Base-by-base conservation (phyloP, 2,888 invertebrate genomes). In the Phania funesta region DNA sequence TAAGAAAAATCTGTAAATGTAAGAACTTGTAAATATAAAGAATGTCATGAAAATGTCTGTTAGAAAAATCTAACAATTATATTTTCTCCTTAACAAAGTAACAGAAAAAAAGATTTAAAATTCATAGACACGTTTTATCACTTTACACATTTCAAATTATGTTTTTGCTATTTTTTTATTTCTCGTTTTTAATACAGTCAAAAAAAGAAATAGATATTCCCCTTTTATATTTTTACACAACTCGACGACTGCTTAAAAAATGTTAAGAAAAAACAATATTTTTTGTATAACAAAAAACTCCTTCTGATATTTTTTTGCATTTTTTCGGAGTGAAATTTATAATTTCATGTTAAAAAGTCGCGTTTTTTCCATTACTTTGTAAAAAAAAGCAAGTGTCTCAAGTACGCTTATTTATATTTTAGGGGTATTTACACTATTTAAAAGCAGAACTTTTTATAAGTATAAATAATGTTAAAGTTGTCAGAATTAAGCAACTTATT, bases 61-160 rank as follows among this genome's bases (percentile, higher is more conserved):
- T 26, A 48, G 9, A 64, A 26, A 35, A 9, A 56, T 29, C 4
- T 32, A 7, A 52, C 41, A 44, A 32, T 35, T 35, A 41, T 41
- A 38, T 56, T 35, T 60, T 32, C 2, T 16, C 18, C 20, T 52
- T 13, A 3, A 8, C 20, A 20, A 29, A 35, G 22, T 24, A 26
- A 3, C 1, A 22, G 22, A 1, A 26, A 46, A 62, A 48, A 29
- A 60, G 62, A 80, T 56, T 77, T 80, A 65, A 80, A 84, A 84
- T 84, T 84, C 84, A 83, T 78, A 73, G 82, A 83, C 84, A 84
- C 84, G 85, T 83, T 82, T 84, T 73, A 65, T 78, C 81, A 81
- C 84, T 85, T 85, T 81, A 71, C 73, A 79, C 70, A 80, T 80
- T 83, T 74, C 80, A 76, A 65, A 70, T 78, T 70, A 68, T 64